Conservation (phyloP, 2,797 vertebrate genomes). For the Crotalus adamanteus region DNA sequence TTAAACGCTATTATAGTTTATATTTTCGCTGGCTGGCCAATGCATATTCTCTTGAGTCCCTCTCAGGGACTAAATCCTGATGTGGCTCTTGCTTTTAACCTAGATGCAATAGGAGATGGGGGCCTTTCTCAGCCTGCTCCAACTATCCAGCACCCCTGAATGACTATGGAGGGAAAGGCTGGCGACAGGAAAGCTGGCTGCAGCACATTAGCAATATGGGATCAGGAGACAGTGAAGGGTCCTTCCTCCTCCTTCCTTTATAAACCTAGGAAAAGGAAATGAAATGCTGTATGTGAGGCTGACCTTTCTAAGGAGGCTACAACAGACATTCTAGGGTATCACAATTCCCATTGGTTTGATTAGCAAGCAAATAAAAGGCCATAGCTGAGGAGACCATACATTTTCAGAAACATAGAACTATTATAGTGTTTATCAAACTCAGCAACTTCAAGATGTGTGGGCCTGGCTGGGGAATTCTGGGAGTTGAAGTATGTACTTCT, state of each 20-base stretch:
- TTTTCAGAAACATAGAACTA: not conserved
- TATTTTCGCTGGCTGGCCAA: not conserved
- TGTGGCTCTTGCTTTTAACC: not conserved
- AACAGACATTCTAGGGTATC: not conserved
- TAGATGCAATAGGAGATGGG: not conserved
- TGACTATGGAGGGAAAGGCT: not conserved
- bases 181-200: not conserved
- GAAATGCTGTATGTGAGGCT: not conserved
- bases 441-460: not conserved
- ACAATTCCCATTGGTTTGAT: not conserved
- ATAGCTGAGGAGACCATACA: not conserved
- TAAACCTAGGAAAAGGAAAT: not conserved
- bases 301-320: not conserved
- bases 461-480: not conserved
- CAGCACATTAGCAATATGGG: not conserved
- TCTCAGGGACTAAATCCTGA: not conserved
- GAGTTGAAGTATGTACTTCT: not conserved
- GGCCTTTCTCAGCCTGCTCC: not conserved
- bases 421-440: not conserved
- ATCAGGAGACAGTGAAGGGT: not conserved
- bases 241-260: not conserved
- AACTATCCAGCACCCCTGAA: not conserved
- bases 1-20: not conserved
- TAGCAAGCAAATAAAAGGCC: not conserved
- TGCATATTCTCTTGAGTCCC: not conserved